Conservation (phyloP, 1,140 invertebrate species). For the Sitophilus oryzae region DNA sequence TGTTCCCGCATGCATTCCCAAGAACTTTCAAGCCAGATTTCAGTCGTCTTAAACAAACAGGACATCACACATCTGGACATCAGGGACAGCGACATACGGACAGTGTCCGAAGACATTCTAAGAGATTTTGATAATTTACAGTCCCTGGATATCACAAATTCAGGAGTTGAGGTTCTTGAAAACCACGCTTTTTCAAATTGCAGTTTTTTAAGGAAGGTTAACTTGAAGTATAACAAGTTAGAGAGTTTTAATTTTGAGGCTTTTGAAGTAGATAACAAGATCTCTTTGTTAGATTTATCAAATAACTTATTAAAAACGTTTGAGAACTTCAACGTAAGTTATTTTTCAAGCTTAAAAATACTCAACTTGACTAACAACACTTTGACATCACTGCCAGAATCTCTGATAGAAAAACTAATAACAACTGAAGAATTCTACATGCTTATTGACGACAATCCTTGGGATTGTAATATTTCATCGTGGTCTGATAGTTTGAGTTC, state of each 20-base stretch:
- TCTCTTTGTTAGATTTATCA: constrained; percentile 18
- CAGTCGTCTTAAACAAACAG: constrained; percentile 9
- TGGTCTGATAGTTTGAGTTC: constrained; percentile 17
- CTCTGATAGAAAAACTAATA: constrained; percentile 16
- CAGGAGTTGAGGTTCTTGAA: constrained; percentile 5
- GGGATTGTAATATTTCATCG: constrained; percentile 17
- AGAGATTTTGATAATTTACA: constrained; percentile 15
- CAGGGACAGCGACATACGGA: constrained; percentile 1
- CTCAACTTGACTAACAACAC: constrained; percentile 22
- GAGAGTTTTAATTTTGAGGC: constrained; percentile 9
- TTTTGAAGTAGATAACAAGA: constrained; percentile 1
- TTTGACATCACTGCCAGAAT: constrained; percentile 15
- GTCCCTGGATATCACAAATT: constrained; percentile 9
- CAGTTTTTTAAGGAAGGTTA: constrained; percentile 5
- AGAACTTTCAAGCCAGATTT: not conserved
- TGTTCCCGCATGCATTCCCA: constrained; percentile 2
- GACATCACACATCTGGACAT: constrained; percentile 7
- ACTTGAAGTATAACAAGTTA: constrained; percentile 22
- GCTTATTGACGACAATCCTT: constrained; percentile 23
- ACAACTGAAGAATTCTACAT: constrained; percentile 17
- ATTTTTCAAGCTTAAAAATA: constrained; percentile 11
- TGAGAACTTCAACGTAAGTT: constrained; percentile 15
- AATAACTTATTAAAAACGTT: constrained; percentile 19
- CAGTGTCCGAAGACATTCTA: constrained; percentile 1
- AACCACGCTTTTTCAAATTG: constrained; percentile 11